Evolutionary conservation across 2,888 invertebrate genomes (phyloP), one percentile per base, ranked within the genome.

Genomic region (Euproctis similis): DNA sequence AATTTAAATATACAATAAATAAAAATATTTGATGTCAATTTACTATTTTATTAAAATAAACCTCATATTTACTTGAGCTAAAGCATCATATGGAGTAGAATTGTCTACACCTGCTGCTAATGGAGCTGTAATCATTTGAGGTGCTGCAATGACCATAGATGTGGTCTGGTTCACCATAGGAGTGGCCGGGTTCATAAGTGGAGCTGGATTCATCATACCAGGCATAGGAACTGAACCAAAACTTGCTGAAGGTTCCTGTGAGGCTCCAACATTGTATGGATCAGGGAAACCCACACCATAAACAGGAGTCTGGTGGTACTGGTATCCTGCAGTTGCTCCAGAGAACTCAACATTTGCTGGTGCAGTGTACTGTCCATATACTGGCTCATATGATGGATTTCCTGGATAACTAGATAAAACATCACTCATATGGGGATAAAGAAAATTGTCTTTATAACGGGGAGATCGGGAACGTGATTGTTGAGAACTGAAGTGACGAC

Each of bases 61-160:
- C 44, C 46, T 30, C 30, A 46, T 60, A 61, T 46, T 75, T 80
- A 84, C 82, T 74, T 81, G 73, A 42, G 80, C 80, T 33, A 84
- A 54, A 21, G 81, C 77, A 63, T 84, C 78, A 54, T 59, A 65
- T 4, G 75, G 70, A 31, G 61, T 54, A 34, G 42, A 30, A 10
- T 52, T 53, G 18, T 34, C 16, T n/a, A 39, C 22, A 3, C 39
- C 10, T 7, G 34, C 25, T 19, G 33, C 22, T 1, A 59, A 59
- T 3, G 55, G 42, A 2, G 69, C 61, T 12, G 39, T 49, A 10
- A 46, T 35, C 13, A 21, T 10, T 12, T 30, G 21, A 22, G 55
- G 13, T 12, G 28, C 21, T 11, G 51, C 31, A 26, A 17, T 29
- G 1, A 44, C 31, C 9, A 43, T 21, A 10, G 4, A 2, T 11